Evolutionary conservation across 2,888 invertebrate species (phyloP).

Genomic region (Athalia cordata): DNA sequence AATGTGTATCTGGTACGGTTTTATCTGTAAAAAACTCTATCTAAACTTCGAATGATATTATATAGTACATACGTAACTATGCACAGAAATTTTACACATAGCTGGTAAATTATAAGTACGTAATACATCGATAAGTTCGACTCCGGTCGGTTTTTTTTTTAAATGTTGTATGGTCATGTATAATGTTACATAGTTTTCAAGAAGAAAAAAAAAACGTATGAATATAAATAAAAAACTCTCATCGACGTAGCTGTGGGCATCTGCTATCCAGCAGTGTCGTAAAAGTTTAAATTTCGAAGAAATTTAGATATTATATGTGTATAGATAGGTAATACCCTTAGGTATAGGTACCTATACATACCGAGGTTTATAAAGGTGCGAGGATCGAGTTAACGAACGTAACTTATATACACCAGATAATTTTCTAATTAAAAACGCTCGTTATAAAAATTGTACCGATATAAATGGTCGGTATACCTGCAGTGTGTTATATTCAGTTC

Average conservation of each 20-base stretch:
- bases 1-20: neutral
- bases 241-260: neutral
- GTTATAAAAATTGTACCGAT: constrained; percentile 31
- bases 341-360: too few species aligned
- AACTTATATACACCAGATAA: neutral
- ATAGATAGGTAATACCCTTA: neutral
- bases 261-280: neutral
- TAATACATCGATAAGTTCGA: too few species aligned
- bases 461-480: neutral
- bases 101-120: too few species aligned
- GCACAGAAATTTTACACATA: too few species aligned
- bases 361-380: too few species aligned
- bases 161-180: too few species aligned
- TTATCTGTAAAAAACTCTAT: neutral
- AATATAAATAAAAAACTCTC: constrained; percentile 10
- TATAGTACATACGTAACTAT: too few species aligned
- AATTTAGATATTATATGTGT: neutral
- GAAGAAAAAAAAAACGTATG: too few species aligned
- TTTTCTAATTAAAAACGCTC: constrained; percentile 9
- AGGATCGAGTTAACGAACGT: neutral
- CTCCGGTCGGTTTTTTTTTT: too few species aligned
- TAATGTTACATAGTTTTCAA: neutral
- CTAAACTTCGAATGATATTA: too few species aligned
- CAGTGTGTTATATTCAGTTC: neutral
- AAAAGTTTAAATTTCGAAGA: constrained; percentile 9